phyloP scores from a whole-genome alignment of 2,113 vertebrate genomes.

The Sylvia atricapilla region DNA sequence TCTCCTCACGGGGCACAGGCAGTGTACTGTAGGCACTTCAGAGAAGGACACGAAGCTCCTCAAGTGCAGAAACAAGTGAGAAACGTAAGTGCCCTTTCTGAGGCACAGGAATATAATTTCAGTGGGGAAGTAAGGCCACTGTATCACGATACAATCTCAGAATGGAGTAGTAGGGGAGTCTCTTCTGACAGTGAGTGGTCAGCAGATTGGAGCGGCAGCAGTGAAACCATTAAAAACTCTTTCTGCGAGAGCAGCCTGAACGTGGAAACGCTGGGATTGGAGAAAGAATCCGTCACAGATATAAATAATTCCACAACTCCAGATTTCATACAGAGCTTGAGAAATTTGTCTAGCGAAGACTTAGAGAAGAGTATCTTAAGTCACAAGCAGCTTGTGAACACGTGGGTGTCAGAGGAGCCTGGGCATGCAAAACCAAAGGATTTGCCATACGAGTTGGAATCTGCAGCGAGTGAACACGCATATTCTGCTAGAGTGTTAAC shows the following conservation, averaged over 20 bases:
- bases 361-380: constrained; percentile 60
- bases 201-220: constrained; percentile 33
- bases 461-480: not conserved
- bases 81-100: not conserved
- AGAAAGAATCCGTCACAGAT: constrained; percentile 53
- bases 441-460: not conserved
- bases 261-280: constrained; percentile 41
- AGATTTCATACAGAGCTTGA: constrained; percentile 63
- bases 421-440: constrained; percentile 22
- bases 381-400: constrained; percentile 63
- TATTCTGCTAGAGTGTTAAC: constrained; percentile 68
- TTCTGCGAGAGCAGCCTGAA: constrained; percentile 55
- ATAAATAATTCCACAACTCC: constrained; percentile 64
- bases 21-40: not conserved
- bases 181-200: constrained; percentile 58
- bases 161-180: constrained; percentile 53
- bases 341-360: constrained; percentile 56
- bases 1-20: not conserved
- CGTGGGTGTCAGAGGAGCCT: constrained; percentile 35
- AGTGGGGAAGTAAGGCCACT: not conserved
- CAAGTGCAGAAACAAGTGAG: not conserved
- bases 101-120: constrained; percentile 38
- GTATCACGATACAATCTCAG: constrained; percentile 41
- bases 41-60: constrained; percentile 29
- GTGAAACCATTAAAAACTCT: constrained; percentile 58